phyloP scores from a whole-genome alignment of 2,888 invertebrate genomes.

The Dynastes grantii region DNA sequence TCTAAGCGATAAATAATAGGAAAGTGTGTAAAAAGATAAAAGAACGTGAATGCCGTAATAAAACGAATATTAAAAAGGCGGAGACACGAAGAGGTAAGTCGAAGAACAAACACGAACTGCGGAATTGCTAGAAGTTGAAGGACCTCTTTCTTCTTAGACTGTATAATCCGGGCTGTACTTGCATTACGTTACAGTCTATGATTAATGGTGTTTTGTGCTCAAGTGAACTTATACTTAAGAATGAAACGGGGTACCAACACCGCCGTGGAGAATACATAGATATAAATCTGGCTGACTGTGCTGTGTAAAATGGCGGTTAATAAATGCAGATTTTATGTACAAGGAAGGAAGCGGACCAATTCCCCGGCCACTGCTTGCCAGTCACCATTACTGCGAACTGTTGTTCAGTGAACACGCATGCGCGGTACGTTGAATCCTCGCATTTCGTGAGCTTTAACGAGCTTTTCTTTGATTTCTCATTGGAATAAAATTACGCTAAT shows the following conservation, averaged over 20 bases:
- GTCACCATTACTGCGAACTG: constrained; percentile 57
- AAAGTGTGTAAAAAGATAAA: constrained; percentile 17
- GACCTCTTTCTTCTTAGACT: constrained; percentile 48
- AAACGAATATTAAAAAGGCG: constrained; percentile 22
- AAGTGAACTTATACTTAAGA: constrained; percentile 62
- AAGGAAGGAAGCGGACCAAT: constrained; percentile 69
- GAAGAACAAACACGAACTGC: constrained; percentile 20
- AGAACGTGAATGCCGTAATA: constrained; percentile 12
- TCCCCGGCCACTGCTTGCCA: constrained; percentile 65
- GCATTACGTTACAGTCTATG: constrained; percentile 54
- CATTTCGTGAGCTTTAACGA: constrained; percentile 63
- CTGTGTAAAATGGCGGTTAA: constrained; percentile 67
- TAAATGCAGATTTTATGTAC: constrained; percentile 65
- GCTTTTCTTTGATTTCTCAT: constrained; percentile 57
- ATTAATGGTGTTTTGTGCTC: constrained; percentile 64
- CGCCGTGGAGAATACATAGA: constrained; percentile 49
- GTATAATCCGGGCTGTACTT: constrained; percentile 27
- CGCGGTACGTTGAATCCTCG: constrained; percentile 60
- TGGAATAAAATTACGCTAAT: constrained; percentile 49
- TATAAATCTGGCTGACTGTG: constrained; percentile 60
- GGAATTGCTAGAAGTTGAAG: constrained; percentile 53
- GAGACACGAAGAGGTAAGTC: neutral
- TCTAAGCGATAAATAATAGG: neutral
- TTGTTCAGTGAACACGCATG: constrained; percentile 65
- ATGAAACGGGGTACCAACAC: constrained; percentile 60